phyloP scores from a whole-genome alignment of 2,888 invertebrate species.

The Pycnomerus fuliginosus region DNA sequence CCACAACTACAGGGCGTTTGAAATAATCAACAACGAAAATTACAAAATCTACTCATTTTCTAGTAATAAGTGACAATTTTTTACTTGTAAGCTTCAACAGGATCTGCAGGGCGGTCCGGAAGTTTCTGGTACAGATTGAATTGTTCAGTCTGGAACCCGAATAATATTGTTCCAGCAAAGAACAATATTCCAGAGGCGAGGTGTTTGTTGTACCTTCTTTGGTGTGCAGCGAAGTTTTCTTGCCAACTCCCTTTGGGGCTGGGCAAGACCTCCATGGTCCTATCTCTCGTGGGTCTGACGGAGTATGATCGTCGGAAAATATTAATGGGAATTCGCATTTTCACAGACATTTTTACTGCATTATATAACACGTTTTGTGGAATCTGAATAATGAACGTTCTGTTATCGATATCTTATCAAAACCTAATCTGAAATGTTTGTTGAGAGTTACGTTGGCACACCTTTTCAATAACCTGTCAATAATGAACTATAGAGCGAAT shows the following conservation, averaged over 20 bases:
- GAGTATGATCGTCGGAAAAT: neutral
- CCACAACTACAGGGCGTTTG: too few relatives aligned
- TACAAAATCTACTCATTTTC: conserved; percentile 7
- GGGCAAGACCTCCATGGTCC: conserved; percentile 14
- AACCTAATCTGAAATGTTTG: too few relatives aligned
- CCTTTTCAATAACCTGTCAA: too few relatives aligned
- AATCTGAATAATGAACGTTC: too few relatives aligned
- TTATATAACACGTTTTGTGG: conserved; percentile 2
- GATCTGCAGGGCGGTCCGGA: conserved; percentile 4
- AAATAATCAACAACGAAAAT: too few relatives aligned
- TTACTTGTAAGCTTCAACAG: conserved; percentile 1
- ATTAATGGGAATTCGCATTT: neutral
- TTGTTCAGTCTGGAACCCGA: conserved; percentile 4
- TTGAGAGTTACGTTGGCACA: too few relatives aligned
- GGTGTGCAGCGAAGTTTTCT: conserved; percentile 5
- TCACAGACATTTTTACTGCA: conserved; percentile 2
- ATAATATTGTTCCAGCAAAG: conserved; percentile 5
- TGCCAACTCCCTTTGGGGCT: conserved; percentile 9
- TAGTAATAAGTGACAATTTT: conserved; percentile 3
- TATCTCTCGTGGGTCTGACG: conserved; percentile 1
- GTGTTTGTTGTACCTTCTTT: conserved; percentile 11
- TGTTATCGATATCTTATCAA: too few relatives aligned
- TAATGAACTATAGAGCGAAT: too few relatives aligned
- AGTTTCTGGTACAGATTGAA: neutral
- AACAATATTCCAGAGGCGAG: conserved; percentile 7